Base-by-base conservation (phyloP, 1,140 invertebrate species). In the Drosophila pseudoananassae region DNA sequence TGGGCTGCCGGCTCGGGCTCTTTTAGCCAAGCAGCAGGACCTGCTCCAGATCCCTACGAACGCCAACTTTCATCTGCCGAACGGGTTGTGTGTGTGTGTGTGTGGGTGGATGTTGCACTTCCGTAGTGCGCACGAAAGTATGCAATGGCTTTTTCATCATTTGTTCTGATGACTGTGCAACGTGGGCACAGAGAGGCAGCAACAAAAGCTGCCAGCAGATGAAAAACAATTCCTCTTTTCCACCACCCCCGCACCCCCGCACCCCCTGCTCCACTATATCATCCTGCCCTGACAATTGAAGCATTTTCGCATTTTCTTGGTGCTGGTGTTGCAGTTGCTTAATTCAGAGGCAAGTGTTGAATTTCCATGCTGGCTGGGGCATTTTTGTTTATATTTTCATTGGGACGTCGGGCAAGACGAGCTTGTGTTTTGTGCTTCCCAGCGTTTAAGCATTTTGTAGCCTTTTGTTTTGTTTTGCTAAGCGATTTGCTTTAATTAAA, bases 71-170 rank as follows among this genome's bases (percentile, higher is more conserved):
- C 50, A 55, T 68, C 71, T 77, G 47, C 33, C 12, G 47, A 59
- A 72, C 47, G 58, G 56, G 54, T 68, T 68, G 52, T 29, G 49
- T 57, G 40, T 31, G 60, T 52, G 54, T 33, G 38, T 53, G 58
- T 23, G 5, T 31, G 7, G 27, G 55, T 55, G 55, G n/a, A n/a
- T n/a, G 20, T 58, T 87, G 82, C 78, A 83, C 71, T 88, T 88
- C 83, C 83, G 83, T 61, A 52, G 63, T 76, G 75, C 78, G 76
- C 83, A 88, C 83, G 79, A 88, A 88, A 88, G 83, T 88, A 88
- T 88, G 83, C 83, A 88, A 88, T 88, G 76, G 71, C 76, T 79
- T 88, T 87, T 88, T 88, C 83, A 83, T 88, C 83, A 88, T 88
- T 88, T 87, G 74, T 51, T 70, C 78, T 85, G 82, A 85, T 85